These are phyloP conservation scores for Calephelis perditalis DNA, from an alignment of 2,888 invertebrate species.

Conservation along the genomic window DNA sequence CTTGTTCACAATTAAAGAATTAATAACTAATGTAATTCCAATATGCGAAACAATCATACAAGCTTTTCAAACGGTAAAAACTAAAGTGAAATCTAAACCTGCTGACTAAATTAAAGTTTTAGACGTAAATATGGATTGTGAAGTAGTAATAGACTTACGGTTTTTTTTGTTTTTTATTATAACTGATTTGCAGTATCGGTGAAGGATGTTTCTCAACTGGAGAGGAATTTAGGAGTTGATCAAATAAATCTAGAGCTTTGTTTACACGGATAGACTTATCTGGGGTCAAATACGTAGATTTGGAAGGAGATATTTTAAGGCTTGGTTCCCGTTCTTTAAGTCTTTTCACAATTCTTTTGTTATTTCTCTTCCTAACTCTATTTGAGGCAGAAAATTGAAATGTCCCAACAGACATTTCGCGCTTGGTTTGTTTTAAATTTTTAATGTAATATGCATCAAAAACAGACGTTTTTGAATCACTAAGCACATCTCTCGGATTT, in stretches of 20 bases:
- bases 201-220: not conserved
- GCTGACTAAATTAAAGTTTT: no score
- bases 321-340: constrained; percentile 47
- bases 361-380: constrained; percentile 52
- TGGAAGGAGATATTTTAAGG: constrained; percentile 36
- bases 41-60: no score
- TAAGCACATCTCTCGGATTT: constrained; percentile 51
- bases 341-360: constrained; percentile 55
- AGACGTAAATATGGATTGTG: no score
- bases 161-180: not conserved
- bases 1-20: no score
- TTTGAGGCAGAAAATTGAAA: constrained; percentile 43
- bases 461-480: constrained; percentile 54
- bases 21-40: no score
- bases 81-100: no score
- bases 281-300: constrained; percentile 55
- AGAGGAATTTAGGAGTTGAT: constrained; percentile 52
- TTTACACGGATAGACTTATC: constrained; percentile 66
- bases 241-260: constrained; percentile 58
- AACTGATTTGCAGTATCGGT: constrained; percentile 6
- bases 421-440: constrained; percentile 67
- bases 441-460: constrained; percentile 68
- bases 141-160: not conserved
- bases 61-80: no score
- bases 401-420: constrained; percentile 53